A percentile compares a stretch with the other conserved stretches of the same genome.
Evolutionary conservation across 2,113 vertebrate species (phyloP).

Genomic region (Bujurquina vittata): DNA sequence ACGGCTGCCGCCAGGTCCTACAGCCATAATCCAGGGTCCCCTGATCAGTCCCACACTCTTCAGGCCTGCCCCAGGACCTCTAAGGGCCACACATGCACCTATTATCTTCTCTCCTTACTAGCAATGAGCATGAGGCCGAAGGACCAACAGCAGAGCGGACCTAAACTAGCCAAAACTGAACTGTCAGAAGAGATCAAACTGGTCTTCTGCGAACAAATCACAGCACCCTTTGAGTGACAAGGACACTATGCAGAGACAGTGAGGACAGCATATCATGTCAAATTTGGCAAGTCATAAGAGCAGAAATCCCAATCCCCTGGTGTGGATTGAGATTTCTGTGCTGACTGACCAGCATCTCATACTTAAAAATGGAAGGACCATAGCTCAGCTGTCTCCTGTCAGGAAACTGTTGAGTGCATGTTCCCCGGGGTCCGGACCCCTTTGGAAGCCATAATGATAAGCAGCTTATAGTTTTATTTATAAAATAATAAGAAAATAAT

Average conservation of each 20-base stretch:
- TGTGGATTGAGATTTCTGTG: conserved; percentile 36
- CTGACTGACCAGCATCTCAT: conserved; percentile 22
- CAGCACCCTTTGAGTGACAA: conserved; percentile 15
- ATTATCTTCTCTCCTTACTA: conserved; percentile 94
- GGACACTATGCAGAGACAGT: conserved; percentile 34
- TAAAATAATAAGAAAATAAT: conserved; percentile 53
- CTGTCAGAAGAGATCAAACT: neutral
- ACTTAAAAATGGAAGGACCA: conserved; percentile 42
- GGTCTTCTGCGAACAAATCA: conserved; percentile 7
- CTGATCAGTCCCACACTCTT: conserved; percentile 92
- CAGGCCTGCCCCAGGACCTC: conserved; percentile 84
- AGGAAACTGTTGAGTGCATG: conserved; percentile 58
- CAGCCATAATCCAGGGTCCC: conserved; percentile 88
- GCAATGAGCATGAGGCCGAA: conserved; percentile 24
- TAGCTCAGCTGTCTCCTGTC: conserved; percentile 50
- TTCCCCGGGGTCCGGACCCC: conserved; percentile 55
- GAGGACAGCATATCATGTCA: conserved; percentile 14
- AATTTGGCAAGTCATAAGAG: conserved; percentile 39
- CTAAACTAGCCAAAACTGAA: conserved; percentile 20
- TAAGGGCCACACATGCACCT: conserved; percentile 86
- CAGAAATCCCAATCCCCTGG: conserved; percentile 25
- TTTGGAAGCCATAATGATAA: conserved; percentile 68
- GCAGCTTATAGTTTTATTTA: conserved; percentile 56
- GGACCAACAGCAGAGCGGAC: neutral
- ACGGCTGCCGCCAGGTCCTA: conserved; percentile 77